Percentiles rank a stretch among this genome's conserved stretches.
phyloP scores from a whole-genome alignment of 2,888 invertebrate genomes.

The Lamellibrachia columna region DNA sequence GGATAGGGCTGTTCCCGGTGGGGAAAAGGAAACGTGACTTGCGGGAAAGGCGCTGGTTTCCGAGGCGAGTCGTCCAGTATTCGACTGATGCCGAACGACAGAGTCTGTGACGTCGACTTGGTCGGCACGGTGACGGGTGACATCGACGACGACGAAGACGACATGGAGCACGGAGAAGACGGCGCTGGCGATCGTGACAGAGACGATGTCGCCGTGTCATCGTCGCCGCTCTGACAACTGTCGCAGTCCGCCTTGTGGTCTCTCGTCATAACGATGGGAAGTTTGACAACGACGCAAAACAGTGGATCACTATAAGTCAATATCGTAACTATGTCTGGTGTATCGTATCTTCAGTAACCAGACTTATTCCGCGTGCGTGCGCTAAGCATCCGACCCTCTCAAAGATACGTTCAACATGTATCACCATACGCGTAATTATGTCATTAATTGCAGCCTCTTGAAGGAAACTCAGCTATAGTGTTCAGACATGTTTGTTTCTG shows the following conservation, averaged over 20 bases:
- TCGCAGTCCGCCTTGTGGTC: not conserved
- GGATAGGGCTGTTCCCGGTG: not conserved
- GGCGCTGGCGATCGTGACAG: not conserved
- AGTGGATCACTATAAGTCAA: not conserved
- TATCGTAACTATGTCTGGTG: not conserved
- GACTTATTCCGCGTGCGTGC: not conserved
- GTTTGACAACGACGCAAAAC: not conserved
- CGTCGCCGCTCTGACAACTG: conserved; percentile 7
- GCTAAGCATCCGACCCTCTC: not conserved
- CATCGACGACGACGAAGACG: conserved; percentile 23
- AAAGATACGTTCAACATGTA: not conserved
- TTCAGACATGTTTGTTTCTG: not conserved
- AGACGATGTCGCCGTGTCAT: not conserved
- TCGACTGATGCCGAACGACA: conserved; percentile 38
- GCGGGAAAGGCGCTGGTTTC: not conserved
- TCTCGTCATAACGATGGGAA: not conserved
- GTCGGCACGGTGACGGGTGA: conserved; percentile 21
- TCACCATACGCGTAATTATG: not conserved
- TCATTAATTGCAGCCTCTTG: not conserved
- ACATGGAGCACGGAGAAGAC: not conserved
- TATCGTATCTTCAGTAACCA: not conserved
- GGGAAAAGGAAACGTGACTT: not conserved
- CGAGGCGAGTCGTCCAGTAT: conserved; percentile 31
- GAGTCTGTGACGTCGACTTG: conserved; percentile 21
- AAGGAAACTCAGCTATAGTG: not conserved